These are phyloP conservation scores for Melangyna quadrimaculata DNA, from an alignment of 2,888 invertebrate species.

Conservation along the genomic window DNA sequence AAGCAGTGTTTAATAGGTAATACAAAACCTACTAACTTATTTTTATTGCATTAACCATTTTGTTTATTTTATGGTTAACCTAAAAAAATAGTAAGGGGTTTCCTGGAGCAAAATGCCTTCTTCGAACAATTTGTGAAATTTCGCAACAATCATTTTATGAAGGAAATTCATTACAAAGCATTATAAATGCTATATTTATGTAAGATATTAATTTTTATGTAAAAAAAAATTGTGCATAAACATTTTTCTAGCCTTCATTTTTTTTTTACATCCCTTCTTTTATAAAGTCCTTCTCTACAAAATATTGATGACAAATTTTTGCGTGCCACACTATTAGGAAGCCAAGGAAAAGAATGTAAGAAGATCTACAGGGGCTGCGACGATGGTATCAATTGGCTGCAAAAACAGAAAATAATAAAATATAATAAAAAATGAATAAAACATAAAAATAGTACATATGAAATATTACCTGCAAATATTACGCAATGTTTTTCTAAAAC, in stretches of 20 bases:
- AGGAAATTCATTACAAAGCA: slow-evolving; percentile 73
- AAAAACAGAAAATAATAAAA: too few species aligned
- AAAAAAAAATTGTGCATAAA: not conserved
- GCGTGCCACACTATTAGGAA: too few species aligned
- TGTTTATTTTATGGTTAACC: not conserved
- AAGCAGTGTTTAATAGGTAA: slow-evolving; percentile 75
- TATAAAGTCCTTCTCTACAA: too few species aligned
- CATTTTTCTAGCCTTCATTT: not conserved
- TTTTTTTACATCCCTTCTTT: too few species aligned
- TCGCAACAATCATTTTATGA: slow-evolving; percentile 76
- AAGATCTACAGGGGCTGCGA: too few species aligned
- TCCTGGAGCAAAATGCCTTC: slow-evolving; percentile 80
- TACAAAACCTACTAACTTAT: slow-evolving; percentile 4
- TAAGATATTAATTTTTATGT: slow-evolving; percentile 69
- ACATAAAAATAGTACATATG: too few species aligned
- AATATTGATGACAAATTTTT: too few species aligned
- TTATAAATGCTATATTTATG: slow-evolving; percentile 77
- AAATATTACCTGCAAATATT: too few species aligned
- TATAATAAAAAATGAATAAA: too few species aligned
- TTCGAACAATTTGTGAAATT: slow-evolving; percentile 81
- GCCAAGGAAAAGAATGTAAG: too few species aligned
- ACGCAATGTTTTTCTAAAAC: too few species aligned
- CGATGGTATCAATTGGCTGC: too few species aligned
- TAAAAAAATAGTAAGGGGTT: slow-evolving; percentile 68
- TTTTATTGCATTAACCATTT: not conserved